Evolutionary conservation across 2,888 invertebrate species (phyloP).

Genomic region (Macaria liturata): DNA sequence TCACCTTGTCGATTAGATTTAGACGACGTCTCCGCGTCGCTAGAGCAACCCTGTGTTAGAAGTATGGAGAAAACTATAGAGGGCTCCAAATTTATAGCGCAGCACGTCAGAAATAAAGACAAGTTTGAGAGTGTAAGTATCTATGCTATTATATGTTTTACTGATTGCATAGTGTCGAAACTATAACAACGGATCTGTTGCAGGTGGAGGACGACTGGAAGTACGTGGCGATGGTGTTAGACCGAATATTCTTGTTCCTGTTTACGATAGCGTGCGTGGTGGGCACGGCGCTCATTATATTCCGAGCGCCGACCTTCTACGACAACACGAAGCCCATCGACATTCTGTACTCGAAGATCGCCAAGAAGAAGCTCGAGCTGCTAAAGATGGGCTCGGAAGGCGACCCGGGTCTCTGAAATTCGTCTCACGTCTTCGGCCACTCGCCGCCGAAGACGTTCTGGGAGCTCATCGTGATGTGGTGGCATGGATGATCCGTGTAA

Average conservation of each 20-base stretch:
- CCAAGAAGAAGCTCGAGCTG: constrained; percentile 94
- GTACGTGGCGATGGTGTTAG: constrained; percentile 98
- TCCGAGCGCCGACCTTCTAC: constrained; percentile 95
- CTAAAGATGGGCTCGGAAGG: constrained; percentile 92
- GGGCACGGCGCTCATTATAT: constrained; percentile 94
- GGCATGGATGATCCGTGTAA: constrained; percentile 81
- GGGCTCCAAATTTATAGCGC: constrained; percentile 96
- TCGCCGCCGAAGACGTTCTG: constrained; percentile 87
- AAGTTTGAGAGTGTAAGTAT: constrained; percentile 95
- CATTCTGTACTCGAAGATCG: constrained; percentile 94
- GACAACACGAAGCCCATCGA: constrained; percentile 95
- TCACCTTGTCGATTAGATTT: constrained; percentile 84
- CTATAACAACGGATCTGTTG: constrained; percentile 13
- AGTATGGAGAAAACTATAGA: constrained; percentile 96
- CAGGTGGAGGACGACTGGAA: constrained; percentile 99
- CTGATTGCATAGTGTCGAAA: not conserved
- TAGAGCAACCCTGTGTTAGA: constrained; percentile 91
- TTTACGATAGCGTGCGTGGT: constrained; percentile 97
- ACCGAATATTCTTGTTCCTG: constrained; percentile 97
- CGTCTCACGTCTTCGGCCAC: constrained; percentile 87
- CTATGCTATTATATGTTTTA: not conserved
- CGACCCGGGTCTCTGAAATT: constrained; percentile 87
- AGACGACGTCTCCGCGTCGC: constrained; percentile 88
- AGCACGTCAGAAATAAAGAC: constrained; percentile 97
- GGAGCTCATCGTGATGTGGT: constrained; percentile 83